Evolutionary conservation across 2,113 vertebrate species (phyloP).

Genomic region (Thymallus thymallus): DNA sequence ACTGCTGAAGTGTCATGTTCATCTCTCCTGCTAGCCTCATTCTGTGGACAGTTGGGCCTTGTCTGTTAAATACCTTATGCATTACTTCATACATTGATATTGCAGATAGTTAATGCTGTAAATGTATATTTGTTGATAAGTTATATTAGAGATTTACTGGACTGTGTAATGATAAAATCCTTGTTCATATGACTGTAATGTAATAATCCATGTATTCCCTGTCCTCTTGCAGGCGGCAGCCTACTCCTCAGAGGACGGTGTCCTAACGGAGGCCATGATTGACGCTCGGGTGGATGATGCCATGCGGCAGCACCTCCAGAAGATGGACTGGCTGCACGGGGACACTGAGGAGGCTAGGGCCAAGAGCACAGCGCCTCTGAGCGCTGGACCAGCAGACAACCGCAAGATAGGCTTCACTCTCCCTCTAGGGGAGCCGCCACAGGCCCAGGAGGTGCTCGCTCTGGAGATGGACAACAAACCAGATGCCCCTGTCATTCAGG

Average conservation of each 20-base stretch:
- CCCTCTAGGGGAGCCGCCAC: conserved; percentile 43
- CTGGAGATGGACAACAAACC: conserved; percentile 15
- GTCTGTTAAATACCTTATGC: background rate
- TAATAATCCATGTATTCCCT: background rate
- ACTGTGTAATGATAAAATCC: background rate
- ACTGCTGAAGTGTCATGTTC: no score
- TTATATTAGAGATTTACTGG: no score
- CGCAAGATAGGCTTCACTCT: conserved; percentile 66
- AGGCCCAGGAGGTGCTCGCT: conserved; percentile 49
- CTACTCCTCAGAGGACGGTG: conserved; percentile 88
- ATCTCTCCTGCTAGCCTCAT: no score
- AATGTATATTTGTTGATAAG: no score
- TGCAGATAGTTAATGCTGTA: no score
- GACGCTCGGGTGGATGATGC: conserved; percentile 86
- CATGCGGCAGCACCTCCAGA: conserved; percentile 88
- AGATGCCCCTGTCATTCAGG: background rate
- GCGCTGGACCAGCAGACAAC: conserved; percentile 7
- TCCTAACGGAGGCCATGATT: conserved; percentile 92
- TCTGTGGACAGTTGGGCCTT: background rate
- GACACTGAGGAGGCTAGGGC: conserved; percentile 52
- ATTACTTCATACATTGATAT: no score
- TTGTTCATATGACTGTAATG: background rate
- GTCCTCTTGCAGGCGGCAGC: conserved; percentile 81
- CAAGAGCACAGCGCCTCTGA: conserved; percentile 31
- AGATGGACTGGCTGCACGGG: conserved; percentile 87